A percentile compares a stretch with the other conserved stretches of the same genome.
These are phyloP conservation scores for Craseonycteris thonglongyai DNA, from an alignment of 2,113 vertebrate species.

Conservation along the genomic window DNA sequence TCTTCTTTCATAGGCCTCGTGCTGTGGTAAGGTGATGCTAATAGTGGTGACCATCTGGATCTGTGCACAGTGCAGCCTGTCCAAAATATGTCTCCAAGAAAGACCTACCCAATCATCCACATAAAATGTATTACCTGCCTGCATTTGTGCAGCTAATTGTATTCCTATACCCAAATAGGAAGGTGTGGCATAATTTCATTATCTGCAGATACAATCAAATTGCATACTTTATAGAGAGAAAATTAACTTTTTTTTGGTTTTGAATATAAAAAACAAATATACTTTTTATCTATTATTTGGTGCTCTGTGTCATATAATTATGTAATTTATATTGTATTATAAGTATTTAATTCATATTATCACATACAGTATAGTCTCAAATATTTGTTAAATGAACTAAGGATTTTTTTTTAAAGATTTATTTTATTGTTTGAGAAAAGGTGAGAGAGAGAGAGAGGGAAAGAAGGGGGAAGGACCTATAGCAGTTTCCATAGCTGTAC, in stretches of 20 bases:
- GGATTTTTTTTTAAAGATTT: too few relatives aligned
- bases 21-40: background rate
- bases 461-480: too few relatives aligned
- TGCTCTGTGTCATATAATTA: background rate
- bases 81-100: background rate
- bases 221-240: background rate
- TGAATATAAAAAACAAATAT: background rate
- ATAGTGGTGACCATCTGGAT: background rate
- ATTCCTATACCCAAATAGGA: background rate
- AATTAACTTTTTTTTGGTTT: background rate
- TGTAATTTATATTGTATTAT: background rate
- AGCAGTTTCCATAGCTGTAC: too few relatives aligned
- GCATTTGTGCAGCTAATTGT: background rate
- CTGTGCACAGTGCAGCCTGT: background rate
- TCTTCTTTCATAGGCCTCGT: background rate
- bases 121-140: background rate
- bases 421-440: too few relatives aligned
- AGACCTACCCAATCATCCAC: background rate
- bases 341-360: background rate
- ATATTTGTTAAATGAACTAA: slow-evolving; percentile 21
- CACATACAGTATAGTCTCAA: background rate
- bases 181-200: background rate
- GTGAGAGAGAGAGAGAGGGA: too few relatives aligned
- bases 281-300: background rate
- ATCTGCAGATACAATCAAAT: slow-evolving; percentile 9